These are phyloP conservation scores for Hydropsyche tenuis DNA, from an alignment of 1,140 invertebrate genomes.

Conservation along the genomic window DNA sequence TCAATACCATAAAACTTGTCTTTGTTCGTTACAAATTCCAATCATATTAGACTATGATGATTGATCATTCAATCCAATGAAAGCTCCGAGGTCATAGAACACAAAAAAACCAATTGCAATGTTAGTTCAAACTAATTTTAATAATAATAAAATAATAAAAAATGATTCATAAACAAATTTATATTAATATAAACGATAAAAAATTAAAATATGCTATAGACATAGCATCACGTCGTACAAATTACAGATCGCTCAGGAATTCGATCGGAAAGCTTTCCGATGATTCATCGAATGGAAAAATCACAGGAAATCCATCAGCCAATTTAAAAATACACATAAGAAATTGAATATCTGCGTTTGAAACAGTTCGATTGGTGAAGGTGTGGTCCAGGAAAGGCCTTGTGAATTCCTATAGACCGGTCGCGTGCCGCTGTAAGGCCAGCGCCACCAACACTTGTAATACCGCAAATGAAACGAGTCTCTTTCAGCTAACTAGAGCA, in stretches of 20 bases:
- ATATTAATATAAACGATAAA: no score
- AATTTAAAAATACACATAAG: not conserved
- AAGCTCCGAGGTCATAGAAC: not conserved
- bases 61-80: not conserved
- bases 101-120: no score
- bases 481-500: constrained; percentile 3
- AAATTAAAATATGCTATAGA: no score
- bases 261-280: not conserved
- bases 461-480: not conserved
- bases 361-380: constrained; percentile 27
- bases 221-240: no score
- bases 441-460: not conserved
- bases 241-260: no score
- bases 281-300: constrained; percentile 11
- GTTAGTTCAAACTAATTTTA: no score
- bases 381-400: constrained; percentile 41
- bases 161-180: no score
- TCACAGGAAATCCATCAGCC: not conserved
- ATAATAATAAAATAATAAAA: no score
- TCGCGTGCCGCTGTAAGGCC: constrained; percentile 34
- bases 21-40: no score
- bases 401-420: constrained; percentile 33
- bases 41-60: not conserved
- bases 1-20: no score
- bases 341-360: constrained; percentile 16